Evolutionary conservation across 2,888 invertebrate species (phyloP).

Genomic region (Geophilus truncorum): DNA sequence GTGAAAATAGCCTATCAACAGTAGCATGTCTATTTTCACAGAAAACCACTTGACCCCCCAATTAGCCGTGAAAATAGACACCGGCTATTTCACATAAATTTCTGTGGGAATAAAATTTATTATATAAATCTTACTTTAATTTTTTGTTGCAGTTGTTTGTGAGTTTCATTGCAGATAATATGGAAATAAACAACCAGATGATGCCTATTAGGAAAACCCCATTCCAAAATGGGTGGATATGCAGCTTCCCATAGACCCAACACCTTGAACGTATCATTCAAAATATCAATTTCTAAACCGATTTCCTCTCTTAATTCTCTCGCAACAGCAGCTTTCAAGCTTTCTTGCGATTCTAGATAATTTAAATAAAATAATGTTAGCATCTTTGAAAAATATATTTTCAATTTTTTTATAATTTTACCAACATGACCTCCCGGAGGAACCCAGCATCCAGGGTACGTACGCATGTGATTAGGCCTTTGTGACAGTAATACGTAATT

Average conservation of each 20-base stretch:
- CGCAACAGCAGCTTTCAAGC: not conserved
- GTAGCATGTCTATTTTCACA: no score
- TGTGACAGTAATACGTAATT: not conserved
- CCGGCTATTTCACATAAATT: no score
- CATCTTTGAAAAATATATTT: not conserved
- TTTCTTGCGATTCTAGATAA: not conserved
- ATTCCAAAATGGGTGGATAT: not conserved
- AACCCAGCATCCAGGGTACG: constrained; percentile 30
- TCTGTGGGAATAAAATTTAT: no score
- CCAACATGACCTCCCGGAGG: constrained; percentile 31
- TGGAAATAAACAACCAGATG: not conserved
- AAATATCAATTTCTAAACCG: not conserved
- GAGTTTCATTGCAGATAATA: not conserved
- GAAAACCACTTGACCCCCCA: no score
- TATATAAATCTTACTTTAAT: not conserved
- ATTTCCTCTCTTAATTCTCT: not conserved
- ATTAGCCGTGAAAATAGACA: no score
- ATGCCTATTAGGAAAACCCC: not conserved
- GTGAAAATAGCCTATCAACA: no score
- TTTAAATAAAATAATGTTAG: not conserved
- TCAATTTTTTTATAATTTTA: not conserved
- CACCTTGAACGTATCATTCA: not conserved
- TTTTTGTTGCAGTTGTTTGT: not conserved
- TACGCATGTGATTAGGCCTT: constrained; percentile 31
- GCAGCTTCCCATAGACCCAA: not conserved